Conservation (phyloP, 1,140 invertebrate genomes). For the Drosophila bipectinata region DNA sequence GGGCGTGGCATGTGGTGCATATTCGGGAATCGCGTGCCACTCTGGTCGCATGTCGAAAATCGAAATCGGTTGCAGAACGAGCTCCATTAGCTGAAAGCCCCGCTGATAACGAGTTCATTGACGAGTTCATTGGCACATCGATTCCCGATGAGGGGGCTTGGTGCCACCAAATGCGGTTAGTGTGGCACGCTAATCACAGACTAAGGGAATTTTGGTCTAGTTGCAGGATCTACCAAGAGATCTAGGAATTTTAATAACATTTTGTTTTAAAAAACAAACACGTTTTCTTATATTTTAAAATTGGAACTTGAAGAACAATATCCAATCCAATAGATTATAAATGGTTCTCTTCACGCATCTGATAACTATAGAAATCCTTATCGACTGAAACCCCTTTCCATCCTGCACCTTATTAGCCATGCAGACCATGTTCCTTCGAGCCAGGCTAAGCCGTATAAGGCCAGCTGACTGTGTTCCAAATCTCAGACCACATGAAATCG, state of each 20-base stretch:
- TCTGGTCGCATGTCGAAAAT: constrained; percentile 43
- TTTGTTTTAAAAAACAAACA: no score
- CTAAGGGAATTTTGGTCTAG: neutral
- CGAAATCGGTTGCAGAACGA: constrained; percentile 16
- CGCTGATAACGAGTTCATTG: constrained; percentile 74
- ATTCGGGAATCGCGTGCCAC: constrained; percentile 51
- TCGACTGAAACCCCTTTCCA: neutral
- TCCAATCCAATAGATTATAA: neutral
- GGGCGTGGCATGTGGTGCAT: constrained; percentile 21
- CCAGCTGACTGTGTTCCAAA: constrained; percentile 55
- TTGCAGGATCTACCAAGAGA: neutral
- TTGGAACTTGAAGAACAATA: neutral
- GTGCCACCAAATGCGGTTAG: constrained; percentile 34
- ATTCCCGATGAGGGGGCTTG: constrained; percentile 41
- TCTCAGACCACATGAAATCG: constrained; percentile 42
- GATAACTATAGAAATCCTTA: neutral
- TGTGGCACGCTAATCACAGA: constrained; percentile 27
- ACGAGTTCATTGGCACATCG: constrained; percentile 78
- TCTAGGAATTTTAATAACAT: no score
- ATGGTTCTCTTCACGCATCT: neutral
- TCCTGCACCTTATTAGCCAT: constrained; percentile 59
- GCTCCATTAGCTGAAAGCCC: constrained; percentile 42
- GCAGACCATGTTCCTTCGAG: constrained; percentile 65
- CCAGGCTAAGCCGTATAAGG: constrained; percentile 36
- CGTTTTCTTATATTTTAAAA: no score